Base-by-base conservation (phyloP, 2,888 invertebrate genomes). In the Periphyllus acericola region DNA sequence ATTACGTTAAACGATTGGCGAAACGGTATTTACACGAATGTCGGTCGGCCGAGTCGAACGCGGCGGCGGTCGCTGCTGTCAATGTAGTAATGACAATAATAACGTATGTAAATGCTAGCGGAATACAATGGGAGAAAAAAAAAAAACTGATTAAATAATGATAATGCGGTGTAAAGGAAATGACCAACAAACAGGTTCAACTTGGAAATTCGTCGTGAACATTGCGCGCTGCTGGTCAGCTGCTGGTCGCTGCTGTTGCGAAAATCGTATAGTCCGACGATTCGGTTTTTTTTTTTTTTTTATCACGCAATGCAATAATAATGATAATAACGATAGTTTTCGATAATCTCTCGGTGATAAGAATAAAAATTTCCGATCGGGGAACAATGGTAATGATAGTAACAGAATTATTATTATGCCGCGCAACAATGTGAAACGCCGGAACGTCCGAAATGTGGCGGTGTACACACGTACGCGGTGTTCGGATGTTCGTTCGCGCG, bases 171-270 rank as follows among this genome's bases (percentile, higher is more conserved):
- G 60, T 46, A 55, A 55, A 36, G 83, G 83, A 74, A 74, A 75
- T 75, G 72, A 74, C 83, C 34, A 40, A 86, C 34, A 40, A 86
- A 86, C 86, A 86, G 86, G 86, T 86, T 86, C 40, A 36, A 79
- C 86, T 79, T 79, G 79, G 55, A 79, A 36, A 80, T 79, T 60
- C 36, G 21, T 72, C 55, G 11, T n/a, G 32, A 36, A 80, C 52
- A 74, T 46, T 72, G 34, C 19, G 55, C 55, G 14, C 29, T 36
- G 21, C 25, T 36, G 29, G 72, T 80, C 86, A 86, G 86, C 86
- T 80, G 86, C 60, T 60, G 21, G 14, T 9, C 52, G 52, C 52
- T 11, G 52, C 52, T 52, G 52, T 46, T 60, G 60, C 19, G 60
- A 68, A 68, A 46, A 14, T 36, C 3, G 3, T 36, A 36, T 36